phyloP scores from a whole-genome alignment of 2,113 vertebrate species.

The Sitta europaea region DNA sequence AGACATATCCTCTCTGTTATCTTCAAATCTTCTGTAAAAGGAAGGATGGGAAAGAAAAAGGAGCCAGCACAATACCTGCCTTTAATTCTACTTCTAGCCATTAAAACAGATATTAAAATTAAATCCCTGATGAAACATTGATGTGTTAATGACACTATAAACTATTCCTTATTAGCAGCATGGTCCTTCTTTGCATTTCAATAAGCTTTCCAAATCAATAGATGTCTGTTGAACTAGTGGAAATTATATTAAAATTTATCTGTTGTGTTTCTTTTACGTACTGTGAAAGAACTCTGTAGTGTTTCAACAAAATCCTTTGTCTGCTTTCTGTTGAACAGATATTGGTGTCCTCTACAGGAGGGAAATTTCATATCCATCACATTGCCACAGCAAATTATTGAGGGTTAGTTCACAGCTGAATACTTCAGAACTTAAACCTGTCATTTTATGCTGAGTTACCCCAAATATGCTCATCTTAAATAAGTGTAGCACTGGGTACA shows the following conservation, averaged over 20 bases:
- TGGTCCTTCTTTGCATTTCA: not conserved
- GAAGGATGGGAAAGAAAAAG: not conserved
- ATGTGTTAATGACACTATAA: conserved; percentile 3
- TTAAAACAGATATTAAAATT: not conserved
- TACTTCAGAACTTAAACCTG: not conserved
- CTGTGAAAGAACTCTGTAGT: not conserved
- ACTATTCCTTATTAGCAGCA: conserved; percentile 10
- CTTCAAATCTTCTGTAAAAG: not conserved
- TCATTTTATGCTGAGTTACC: not conserved
- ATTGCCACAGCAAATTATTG: not conserved
- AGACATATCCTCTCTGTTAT: not conserved
- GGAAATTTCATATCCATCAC: not conserved
- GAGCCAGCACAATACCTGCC: not conserved
- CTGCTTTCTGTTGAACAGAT: not conserved
- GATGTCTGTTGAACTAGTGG: not conserved
- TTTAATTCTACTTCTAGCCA: not conserved
- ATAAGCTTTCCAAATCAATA: conserved; percentile 13
- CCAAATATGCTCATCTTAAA: not conserved
- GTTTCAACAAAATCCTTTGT: not conserved
- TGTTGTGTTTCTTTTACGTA: not conserved
- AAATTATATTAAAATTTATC: not conserved
- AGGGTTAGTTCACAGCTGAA: not conserved
- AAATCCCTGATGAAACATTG: not conserved
- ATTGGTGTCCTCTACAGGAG: not conserved
- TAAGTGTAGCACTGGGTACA: not conserved